Conservation (phyloP, 2,888 invertebrate species). For the Melipona beecheii region DNA sequence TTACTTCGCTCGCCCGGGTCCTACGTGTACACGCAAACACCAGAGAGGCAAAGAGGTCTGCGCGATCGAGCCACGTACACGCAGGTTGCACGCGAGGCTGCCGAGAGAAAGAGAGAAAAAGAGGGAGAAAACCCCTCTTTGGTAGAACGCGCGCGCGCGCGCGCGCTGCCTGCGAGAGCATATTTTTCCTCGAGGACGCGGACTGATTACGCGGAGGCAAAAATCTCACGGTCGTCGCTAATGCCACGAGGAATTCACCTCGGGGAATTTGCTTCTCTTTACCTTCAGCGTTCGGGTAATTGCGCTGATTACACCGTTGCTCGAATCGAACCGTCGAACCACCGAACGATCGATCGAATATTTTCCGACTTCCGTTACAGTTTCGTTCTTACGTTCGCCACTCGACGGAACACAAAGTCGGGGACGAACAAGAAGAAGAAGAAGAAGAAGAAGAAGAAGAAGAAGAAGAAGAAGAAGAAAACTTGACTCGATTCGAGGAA, state of each 20-base stretch:
- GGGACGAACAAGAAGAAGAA: too few relatives aligned
- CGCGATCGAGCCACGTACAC: conserved; percentile 53
- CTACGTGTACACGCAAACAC: conserved; percentile 68
- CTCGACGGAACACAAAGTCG: too few relatives aligned
- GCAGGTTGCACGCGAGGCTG: conserved; percentile 65
- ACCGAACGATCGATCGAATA: neutral
- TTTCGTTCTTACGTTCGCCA: neutral
- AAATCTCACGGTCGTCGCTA: conserved; percentile 49
- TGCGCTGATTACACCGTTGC: too few relatives aligned
- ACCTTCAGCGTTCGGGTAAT: neutral
- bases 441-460: too few relatives aligned
- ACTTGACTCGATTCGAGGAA: neutral
- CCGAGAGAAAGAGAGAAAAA: conserved; percentile 16
- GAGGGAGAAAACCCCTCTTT: conserved; percentile 34
- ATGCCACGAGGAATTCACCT: conserved; percentile 41
- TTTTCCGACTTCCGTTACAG: neutral
- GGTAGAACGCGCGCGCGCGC: conserved; percentile 43
- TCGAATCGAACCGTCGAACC: neutral
- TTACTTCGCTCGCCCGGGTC: conserved; percentile 74
- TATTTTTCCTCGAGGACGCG: conserved; percentile 53
- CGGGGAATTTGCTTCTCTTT: neutral
- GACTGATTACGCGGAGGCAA: conserved; percentile 66
- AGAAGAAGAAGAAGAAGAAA: too few relatives aligned
- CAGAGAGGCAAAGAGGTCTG: conserved; percentile 17
- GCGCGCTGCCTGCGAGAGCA: conserved; percentile 44